Base-by-base conservation (phyloP, 2,888 invertebrate genomes). In the Yponomeuta sedellus region DNA sequence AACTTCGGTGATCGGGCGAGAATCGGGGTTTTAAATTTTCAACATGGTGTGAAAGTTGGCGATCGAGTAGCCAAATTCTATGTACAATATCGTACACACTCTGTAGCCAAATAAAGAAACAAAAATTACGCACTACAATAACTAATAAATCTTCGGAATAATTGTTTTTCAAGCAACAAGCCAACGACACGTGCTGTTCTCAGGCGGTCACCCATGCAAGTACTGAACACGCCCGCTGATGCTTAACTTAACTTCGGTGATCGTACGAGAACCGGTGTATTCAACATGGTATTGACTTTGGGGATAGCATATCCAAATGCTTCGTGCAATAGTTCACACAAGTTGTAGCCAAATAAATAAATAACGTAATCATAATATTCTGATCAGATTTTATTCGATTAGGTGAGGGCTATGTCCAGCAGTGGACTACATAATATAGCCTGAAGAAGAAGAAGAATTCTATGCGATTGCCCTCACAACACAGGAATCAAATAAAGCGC, bases 1-100 rank as follows among this genome's bases (percentile, higher is more conserved):
- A 72, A 73, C 73, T 72, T 73, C 72, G 72, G 73, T 73, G 73
- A 73, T 73, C 73, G 72, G 73, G 71, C 73, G 73, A 72, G 73
- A 73, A 73, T 72, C 73, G 73, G 73, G 72, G 73, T 71, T 22
- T 73, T 73, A n/a, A n/a, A n/a, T 71, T 22, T 25, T 61, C 28
- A 61, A 34, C 25, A 61, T 20, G 61, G 28, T 25, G 6, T 61
- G 28, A 61, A 25, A 1, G 61, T 28, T 61, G 61, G n/a, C 61
- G 28, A 61, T 44, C 1, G 12, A 4, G 8, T 4, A 5, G 5
- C 5, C 25, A 25, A 25, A 25, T 25, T 2, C 25, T 25, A 5
- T 25, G 25, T 25, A n/a, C 5, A 25, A 25, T 25, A 25, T 25
- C 25, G 2, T 25, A 2, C 25, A 25, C 2, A 25, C n/a, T n/a